Base-by-base conservation (phyloP, 2,888 invertebrate genomes). In the Trichogramma dendrolimi region DNA sequence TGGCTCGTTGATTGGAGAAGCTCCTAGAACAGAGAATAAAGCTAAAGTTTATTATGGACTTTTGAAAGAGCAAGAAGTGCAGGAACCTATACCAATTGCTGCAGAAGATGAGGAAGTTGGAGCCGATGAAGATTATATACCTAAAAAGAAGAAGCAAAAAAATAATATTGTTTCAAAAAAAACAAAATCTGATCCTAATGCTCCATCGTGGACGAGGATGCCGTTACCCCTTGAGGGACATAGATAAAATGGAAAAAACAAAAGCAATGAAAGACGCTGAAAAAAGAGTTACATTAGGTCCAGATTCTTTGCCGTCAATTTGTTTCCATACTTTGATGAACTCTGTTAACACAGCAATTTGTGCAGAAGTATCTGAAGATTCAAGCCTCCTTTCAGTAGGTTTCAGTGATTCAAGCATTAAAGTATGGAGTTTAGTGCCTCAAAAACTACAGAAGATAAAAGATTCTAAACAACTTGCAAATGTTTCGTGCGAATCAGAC, bases 261-360 rank as follows among this genome's bases (percentile, higher is more conserved):
- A 93, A 90, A 77, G 91, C 95, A 0, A 79, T 93, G 52, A 82
- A 94, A 58, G 97, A 97, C 80, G 89, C 94, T 1, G 86, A 90
- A n/a, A 95, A 94, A 75, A 84, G 96, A 64, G 88, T 95, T 1
- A 86, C 87, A 51, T 82, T 98, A 2, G 90, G 91, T 0, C 85
- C 91, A 4, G 96, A 96, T 53, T 87, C 86, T 56, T 82, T 95
- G 48, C 99, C 99, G 0, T 97, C 98, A 0, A 90, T 96, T 72
- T 97, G 98, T 75, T 95, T 96, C 80, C 99, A 98, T 78, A 98
- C 98, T 1, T 82, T 99, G 14, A 81, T 97, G 10, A 99, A 99
- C 79, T 88, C 95, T 10, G 87, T 89, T 65, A 87, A 92, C 69
- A 89, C 84, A 27, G 27, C 27, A 2, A 27, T 27, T 27, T 27